Evolutionary conservation across 2,797 vertebrate genomes (phyloP).

Genomic region (Cryptoprocta ferox): DNA sequence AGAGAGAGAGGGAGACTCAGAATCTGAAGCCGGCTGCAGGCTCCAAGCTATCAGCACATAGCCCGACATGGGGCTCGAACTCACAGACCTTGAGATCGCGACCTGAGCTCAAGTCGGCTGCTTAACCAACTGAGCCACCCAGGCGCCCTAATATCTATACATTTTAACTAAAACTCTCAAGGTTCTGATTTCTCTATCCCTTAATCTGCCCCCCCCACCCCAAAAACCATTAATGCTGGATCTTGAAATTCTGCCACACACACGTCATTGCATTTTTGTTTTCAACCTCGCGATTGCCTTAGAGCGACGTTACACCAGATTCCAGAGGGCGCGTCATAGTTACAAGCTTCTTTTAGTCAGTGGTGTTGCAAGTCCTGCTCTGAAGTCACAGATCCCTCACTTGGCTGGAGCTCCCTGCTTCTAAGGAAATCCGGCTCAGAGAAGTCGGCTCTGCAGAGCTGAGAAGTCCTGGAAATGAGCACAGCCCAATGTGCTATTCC

Average conservation of each 20-base stretch:
- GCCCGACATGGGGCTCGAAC: no score
- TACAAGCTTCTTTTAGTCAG: not conserved
- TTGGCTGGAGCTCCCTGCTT: not conserved
- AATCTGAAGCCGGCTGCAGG: no score
- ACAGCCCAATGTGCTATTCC: not conserved
- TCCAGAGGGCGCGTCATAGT: not conserved
- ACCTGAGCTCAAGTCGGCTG: not conserved
- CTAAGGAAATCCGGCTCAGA: not conserved
- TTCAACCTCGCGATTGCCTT: not conserved
- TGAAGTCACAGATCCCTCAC: not conserved
- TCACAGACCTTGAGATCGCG: not conserved
- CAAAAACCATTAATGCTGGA: not conserved
- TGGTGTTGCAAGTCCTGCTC: not conserved
- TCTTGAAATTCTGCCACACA: not conserved
- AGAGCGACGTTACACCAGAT: not conserved
- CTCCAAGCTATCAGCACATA: no score
- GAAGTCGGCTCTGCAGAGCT: not conserved
- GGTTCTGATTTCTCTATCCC: not conserved
- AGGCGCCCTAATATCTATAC: not conserved
- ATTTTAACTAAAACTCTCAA: conserved; percentile 23
- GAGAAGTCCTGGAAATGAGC: not conserved
- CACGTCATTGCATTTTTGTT: not conserved
- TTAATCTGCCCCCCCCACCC: not conserved
- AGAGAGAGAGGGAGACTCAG: not conserved
- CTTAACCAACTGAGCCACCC: not conserved